phyloP scores from a whole-genome alignment of 2,113 vertebrate species.

The Scopus umbretta region DNA sequence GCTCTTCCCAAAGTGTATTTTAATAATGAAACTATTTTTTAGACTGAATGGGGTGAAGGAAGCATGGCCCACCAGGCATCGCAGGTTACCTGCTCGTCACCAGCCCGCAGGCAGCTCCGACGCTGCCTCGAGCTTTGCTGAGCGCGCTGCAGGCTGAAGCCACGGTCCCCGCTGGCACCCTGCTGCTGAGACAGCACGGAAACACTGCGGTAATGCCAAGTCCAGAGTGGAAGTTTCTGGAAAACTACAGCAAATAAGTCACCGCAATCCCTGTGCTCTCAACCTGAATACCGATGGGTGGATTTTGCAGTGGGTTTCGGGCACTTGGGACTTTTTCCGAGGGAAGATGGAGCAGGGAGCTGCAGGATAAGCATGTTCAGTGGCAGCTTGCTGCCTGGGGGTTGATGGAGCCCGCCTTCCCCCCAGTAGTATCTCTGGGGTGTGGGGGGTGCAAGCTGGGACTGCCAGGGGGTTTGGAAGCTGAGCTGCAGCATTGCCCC shows the following conservation, averaged over 20 bases:
- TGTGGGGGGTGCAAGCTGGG: neutral
- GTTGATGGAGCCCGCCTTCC: neutral
- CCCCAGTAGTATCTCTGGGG: neutral
- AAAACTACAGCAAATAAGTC: neutral
- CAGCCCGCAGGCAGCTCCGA: neutral
- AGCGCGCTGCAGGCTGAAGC: neutral
- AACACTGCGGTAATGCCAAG: rapidly evolving
- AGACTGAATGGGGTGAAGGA: neutral
- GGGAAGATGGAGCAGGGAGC: neutral
- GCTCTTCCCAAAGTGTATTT: neutral
- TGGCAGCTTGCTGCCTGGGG: neutral
- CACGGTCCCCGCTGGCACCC: neutral
- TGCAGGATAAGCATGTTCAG: rapidly evolving
- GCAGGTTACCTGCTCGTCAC: neutral
- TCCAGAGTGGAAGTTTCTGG: neutral
- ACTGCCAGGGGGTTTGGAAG: neutral
- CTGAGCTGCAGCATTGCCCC: neutral
- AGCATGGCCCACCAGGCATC: rapidly evolving
- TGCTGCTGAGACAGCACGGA: neutral
- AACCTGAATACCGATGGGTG: rapidly evolving
- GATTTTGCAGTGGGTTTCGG: neutral
- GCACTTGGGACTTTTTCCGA: neutral
- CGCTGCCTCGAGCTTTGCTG: neutral
- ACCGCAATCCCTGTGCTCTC: neutral
- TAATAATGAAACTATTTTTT: neutral